These are phyloP conservation scores for Myotis brandtii DNA, from an alignment of 2,113 vertebrate species.

Conservation along the genomic window DNA sequence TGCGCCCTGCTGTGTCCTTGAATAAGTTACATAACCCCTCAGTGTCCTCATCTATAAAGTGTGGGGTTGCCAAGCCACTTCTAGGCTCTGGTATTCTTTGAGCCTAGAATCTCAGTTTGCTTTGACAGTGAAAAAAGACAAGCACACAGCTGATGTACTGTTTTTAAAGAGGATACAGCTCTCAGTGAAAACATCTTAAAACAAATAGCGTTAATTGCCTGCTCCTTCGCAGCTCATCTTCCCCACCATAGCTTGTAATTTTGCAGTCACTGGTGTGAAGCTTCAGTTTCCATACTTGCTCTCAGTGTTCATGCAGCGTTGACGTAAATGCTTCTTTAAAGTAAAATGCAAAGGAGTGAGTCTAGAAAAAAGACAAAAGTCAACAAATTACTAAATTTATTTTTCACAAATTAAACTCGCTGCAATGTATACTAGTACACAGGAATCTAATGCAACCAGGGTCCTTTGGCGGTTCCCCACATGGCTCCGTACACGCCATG, in stretches of 20 bases:
- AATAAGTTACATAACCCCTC: not conserved
- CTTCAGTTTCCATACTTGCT: conserved; percentile 28
- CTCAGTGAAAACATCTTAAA: conserved; percentile 74
- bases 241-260: not conserved
- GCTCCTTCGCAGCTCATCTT: conserved; percentile 27
- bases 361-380: conserved; percentile 57
- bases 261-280: not conserved
- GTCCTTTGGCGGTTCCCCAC: not conserved
- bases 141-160: not conserved
- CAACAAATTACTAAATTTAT: conserved; percentile 19
- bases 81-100: not conserved
- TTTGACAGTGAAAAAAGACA: not conserved
- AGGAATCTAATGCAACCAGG: not conserved
- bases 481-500: conserved; percentile 43
- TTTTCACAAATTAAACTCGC: conserved; percentile 45
- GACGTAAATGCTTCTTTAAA: conserved; percentile 57
- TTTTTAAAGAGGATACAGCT: conserved; percentile 49
- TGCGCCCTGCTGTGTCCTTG: not conserved
- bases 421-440: not conserved
- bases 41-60: not conserved
- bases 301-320: not conserved
- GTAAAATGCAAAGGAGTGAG: not conserved
- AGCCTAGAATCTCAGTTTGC: not conserved
- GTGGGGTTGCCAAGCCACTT: not conserved
- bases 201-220: conserved; percentile 28